Conservation (phyloP, 1,140 invertebrate species). For the Phymorhynchus buccinoides region DNA sequence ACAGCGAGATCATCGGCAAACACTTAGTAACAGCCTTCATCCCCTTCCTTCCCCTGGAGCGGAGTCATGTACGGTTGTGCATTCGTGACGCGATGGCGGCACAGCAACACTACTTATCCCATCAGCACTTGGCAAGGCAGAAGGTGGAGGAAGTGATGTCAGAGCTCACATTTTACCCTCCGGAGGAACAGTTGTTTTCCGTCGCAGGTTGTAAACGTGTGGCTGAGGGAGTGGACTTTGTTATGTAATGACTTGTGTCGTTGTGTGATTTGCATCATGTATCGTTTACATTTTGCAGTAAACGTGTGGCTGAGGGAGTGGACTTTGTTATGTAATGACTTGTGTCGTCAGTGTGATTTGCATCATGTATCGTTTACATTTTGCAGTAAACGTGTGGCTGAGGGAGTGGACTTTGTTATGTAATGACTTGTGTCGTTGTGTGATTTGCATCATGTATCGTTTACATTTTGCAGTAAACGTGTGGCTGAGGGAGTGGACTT, state of each 20-base stretch:
- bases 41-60: conserved; percentile 93
- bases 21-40: conserved; percentile 94
- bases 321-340: no score
- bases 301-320: no score
- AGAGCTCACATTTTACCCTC: conserved; percentile 47
- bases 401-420: conserved; percentile 45
- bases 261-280: no score
- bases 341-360: no score
- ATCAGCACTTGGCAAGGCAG: neutral
- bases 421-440: no score
- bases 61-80: conserved; percentile 73
- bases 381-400: conserved; percentile 58
- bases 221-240: conserved; percentile 52
- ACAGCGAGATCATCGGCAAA: conserved; percentile 81
- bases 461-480: no score
- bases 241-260: conserved; percentile 31
- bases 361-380: no score
- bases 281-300: no score
- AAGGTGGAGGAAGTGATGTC: conserved; percentile 42
- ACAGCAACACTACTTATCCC: neutral
- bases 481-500: no score
- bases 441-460: no score
- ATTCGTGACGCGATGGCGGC: neutral
- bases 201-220: conserved; percentile 59
- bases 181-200: conserved; percentile 49